These are phyloP conservation scores for Meghimatium bilineatum DNA, from an alignment of 2,888 invertebrate species.

Conservation along the genomic window DNA sequence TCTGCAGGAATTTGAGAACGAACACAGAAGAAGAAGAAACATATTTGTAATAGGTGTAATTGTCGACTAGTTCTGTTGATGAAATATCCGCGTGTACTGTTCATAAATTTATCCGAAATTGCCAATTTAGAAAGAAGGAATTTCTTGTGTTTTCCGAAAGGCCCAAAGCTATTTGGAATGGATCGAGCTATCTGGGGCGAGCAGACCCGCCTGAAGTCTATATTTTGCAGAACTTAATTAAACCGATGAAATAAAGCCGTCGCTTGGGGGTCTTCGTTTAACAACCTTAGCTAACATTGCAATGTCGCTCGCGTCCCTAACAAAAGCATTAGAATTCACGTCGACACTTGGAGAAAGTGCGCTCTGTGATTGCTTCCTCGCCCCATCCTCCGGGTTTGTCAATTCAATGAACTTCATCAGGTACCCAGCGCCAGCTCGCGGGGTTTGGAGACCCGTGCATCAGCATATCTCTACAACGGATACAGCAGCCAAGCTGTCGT, in stretches of 20 bases:
- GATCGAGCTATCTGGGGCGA: conserved; percentile 14
- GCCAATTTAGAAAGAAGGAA: neutral
- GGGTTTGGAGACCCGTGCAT: conserved; percentile 27
- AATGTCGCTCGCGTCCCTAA: conserved; percentile 23
- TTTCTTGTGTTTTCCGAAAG: neutral
- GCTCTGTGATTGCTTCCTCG: conserved; percentile 24
- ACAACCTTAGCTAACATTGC: conserved; percentile 33
- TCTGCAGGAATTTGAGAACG: no score
- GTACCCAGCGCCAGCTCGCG: conserved; percentile 1
- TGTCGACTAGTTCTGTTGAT: neutral
- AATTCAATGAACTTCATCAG: conserved; percentile 9
- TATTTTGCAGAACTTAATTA: conserved; percentile 32
- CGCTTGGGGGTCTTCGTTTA: conserved; percentile 14
- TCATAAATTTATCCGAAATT: neutral
- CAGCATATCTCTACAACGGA: conserved; percentile 9
- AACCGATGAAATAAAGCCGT: conserved; percentile 18
- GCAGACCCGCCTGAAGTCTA: conserved; percentile 6
- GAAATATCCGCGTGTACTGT: neutral
- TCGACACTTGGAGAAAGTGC: conserved; percentile 31
- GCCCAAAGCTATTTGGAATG: neutral
- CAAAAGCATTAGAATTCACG: conserved; percentile 38
- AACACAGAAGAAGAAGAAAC: no score
- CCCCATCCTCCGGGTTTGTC: neutral
- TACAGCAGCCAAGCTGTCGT: conserved; percentile 10
- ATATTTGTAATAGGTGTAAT: no score